Conservation (phyloP, 2,888 invertebrate genomes). For the Drosophila rubida region DNA sequence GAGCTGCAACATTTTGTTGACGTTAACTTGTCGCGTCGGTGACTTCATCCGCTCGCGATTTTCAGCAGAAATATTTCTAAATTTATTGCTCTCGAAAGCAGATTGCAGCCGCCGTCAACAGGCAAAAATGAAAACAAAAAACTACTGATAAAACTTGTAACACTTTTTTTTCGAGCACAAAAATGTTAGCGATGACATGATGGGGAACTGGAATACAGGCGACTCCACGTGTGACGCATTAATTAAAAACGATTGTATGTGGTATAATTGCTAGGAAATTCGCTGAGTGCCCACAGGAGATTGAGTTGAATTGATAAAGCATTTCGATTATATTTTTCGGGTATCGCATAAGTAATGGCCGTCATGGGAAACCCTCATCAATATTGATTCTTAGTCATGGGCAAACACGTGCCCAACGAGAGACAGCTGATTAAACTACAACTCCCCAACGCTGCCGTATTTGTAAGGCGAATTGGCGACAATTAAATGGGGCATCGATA, state of each 20-base stretch:
- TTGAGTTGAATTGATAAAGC: background rate
- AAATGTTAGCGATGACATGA: background rate
- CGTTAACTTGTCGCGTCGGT: conserved; percentile 17
- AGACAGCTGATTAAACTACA: conserved; percentile 18
- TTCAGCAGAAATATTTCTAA: conserved; percentile 44
- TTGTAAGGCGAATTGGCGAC: conserved; percentile 17
- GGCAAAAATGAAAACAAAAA: conserved; percentile 31
- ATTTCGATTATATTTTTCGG: background rate
- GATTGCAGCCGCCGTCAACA: conserved; percentile 51
- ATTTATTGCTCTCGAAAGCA: conserved; percentile 36
- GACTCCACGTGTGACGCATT: background rate
- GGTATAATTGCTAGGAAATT: background rate
- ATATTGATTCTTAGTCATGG: conserved; percentile 40
- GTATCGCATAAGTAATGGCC: conserved; percentile 6
- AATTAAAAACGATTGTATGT: background rate
- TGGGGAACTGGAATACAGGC: background rate
- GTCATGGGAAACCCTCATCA: conserved; percentile 42
- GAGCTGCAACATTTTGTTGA: conserved; percentile 30
- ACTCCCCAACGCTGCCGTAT: conserved; percentile 4
- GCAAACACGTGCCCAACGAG: conserved; percentile 14
- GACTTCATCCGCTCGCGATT: conserved; percentile 52
- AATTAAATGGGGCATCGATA: conserved; percentile 30
- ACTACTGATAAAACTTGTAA: conserved; percentile 41
- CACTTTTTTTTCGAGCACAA: background rate
- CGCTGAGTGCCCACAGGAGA: background rate